Percentiles rank a stretch among this genome's conserved stretches.
phyloP scores from a whole-genome alignment of 2,888 invertebrate species.

The Meghimatium bilineatum region DNA sequence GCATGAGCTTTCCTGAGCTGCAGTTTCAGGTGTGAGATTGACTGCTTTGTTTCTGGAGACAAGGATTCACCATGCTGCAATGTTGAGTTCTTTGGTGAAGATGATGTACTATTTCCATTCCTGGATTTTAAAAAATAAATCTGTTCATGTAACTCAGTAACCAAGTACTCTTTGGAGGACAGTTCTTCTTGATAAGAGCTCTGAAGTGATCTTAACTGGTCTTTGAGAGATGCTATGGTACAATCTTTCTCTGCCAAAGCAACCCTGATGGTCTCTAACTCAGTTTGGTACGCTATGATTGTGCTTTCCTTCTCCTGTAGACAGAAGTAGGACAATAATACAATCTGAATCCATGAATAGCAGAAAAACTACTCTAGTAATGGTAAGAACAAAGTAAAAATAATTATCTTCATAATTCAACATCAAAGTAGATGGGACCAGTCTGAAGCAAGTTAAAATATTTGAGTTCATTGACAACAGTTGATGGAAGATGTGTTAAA shows the following conservation, averaged over 20 bases:
- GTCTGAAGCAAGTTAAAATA: too few relatives aligned
- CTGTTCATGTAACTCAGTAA: slow-evolving; percentile 53
- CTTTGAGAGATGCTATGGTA: slow-evolving; percentile 54
- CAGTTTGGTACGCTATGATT: slow-evolving; percentile 52
- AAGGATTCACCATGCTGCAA: slow-evolving; percentile 29
- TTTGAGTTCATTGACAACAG: too few relatives aligned
- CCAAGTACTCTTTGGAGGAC: slow-evolving; percentile 50
- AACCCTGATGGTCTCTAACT: slow-evolving; percentile 47
- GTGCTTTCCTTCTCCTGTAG: slow-evolving; percentile 50
- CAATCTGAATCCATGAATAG: not conserved
- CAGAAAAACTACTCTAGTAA: too few relatives aligned
- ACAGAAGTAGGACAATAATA: slow-evolving; percentile 4
- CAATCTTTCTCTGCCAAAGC: slow-evolving; percentile 50
- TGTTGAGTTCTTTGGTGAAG: not conserved
- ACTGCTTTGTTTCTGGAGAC: slow-evolving; percentile 60
- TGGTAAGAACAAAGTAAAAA: too few relatives aligned
- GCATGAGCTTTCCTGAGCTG: slow-evolving; percentile 64
- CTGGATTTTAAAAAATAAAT: slow-evolving; percentile 41
- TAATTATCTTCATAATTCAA: too few relatives aligned
- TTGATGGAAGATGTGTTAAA: too few relatives aligned
- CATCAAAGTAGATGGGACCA: too few relatives aligned
- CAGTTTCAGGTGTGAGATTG: slow-evolving; percentile 61
- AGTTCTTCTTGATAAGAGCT: slow-evolving; percentile 53
- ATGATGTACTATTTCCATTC: slow-evolving; percentile 34
- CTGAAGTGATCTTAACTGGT: slow-evolving; percentile 50